Evolutionary conservation across 2,113 vertebrate species (phyloP).

Genomic region (Bubo scandiacus): DNA sequence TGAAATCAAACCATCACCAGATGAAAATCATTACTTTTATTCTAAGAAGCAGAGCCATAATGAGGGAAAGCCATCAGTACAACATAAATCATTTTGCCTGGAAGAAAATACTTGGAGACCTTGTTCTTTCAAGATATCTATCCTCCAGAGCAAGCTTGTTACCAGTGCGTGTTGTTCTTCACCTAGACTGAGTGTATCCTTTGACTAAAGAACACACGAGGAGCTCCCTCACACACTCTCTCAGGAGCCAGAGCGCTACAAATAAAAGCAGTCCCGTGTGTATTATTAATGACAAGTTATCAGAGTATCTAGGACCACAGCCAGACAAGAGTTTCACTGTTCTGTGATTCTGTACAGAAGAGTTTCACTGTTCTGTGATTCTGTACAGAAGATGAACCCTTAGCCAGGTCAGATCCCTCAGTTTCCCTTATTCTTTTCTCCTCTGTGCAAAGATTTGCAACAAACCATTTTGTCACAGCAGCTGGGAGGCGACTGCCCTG

Average conservation of each 20-base stretch:
- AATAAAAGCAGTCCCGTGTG: not conserved
- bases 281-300: not conserved
- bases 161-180: not conserved
- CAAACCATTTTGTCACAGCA: not conserved
- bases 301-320: not conserved
- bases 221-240: not conserved
- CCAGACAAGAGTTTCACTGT: not conserved
- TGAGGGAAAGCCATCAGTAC: not conserved
- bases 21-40: not conserved
- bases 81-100: not conserved
- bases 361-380: not conserved
- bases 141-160: not conserved
- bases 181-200: not conserved
- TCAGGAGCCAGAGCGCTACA: not conserved
- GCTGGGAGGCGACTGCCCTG: not conserved
- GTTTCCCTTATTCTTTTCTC: not conserved
- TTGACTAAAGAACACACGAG: not conserved
- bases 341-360: not conserved
- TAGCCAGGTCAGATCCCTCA: not conserved
- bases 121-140: not conserved
- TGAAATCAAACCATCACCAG: not conserved
- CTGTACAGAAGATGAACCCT: not conserved
- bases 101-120: not conserved
- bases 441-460: not conserved
- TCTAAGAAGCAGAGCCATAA: not conserved